Evolutionary conservation across 2,888 invertebrate species (phyloP).

Genomic region (Odontothrips loti): DNA sequence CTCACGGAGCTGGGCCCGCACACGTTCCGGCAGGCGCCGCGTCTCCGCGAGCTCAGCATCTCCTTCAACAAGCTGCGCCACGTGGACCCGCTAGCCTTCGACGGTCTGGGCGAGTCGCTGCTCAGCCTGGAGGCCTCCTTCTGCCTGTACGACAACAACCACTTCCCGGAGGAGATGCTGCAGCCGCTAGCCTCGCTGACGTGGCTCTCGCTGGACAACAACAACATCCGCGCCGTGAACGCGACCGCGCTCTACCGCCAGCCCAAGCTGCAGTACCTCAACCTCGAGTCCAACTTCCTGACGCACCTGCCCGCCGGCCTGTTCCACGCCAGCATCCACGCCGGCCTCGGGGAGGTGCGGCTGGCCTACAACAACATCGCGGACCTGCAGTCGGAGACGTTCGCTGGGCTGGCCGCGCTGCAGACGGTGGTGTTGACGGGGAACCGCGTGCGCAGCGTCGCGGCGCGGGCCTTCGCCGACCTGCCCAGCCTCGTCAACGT

Average conservation of each 20-base stretch:
- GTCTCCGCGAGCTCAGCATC: constrained; percentile 80
- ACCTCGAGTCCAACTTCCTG: constrained; percentile 80
- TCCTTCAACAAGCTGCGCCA: constrained; percentile 86
- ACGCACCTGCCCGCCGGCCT: constrained; percentile 63
- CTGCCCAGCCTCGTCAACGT: constrained; percentile 74
- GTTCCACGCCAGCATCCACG: constrained; percentile 65
- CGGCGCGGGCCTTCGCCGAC: constrained; percentile 68
- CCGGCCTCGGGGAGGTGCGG: constrained; percentile 70
- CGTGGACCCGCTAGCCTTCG: constrained; percentile 75
- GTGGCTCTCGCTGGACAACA: constrained; percentile 84
- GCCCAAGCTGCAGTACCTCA: constrained; percentile 70
- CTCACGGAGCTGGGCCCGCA: constrained; percentile 64
- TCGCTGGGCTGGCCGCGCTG: constrained; percentile 65
- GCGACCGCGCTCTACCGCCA: constrained; percentile 67
- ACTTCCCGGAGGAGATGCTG: constrained; percentile 69
- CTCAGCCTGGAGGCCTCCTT: constrained; percentile 83
- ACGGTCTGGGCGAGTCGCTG: constrained; percentile 67
- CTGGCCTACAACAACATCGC: constrained; percentile 77
- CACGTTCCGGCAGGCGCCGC: constrained; percentile 67
- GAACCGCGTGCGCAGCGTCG: constrained; percentile 68
- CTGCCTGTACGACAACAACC: constrained; percentile 67
- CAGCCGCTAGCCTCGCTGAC: constrained; percentile 68
- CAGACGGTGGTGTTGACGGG: constrained; percentile 74
- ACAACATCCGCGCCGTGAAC: constrained; percentile 71
- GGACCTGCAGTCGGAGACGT: constrained; percentile 63